Conservation (phyloP, 2,888 invertebrate species). For the Drosophila hamatofila region DNA sequence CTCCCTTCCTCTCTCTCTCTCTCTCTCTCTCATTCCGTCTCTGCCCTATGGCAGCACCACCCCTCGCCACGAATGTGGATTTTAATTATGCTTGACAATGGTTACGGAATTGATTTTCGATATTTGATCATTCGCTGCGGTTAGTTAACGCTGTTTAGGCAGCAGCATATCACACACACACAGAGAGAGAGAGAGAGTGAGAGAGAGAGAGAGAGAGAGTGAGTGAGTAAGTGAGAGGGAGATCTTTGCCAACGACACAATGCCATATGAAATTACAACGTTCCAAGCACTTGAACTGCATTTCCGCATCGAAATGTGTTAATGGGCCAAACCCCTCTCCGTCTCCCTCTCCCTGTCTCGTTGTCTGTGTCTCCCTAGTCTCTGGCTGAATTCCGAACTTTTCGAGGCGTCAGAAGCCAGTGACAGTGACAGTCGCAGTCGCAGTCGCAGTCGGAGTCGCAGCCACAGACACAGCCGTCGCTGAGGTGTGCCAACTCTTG, state of each 20-base stretch:
- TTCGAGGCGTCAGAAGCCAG: conserved; percentile 46
- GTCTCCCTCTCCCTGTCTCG: background rate
- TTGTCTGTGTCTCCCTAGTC: background rate
- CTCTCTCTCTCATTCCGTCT: background rate
- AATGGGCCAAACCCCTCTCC: conserved; percentile 34
- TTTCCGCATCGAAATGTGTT: conserved; percentile 63
- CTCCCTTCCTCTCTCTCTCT: background rate
- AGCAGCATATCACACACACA: conserved; percentile 31
- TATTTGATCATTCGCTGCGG: conserved; percentile 82
- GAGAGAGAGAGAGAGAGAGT: conserved; percentile 7
- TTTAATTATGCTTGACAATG: conserved; percentile 81
- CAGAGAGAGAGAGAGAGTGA: conserved; percentile 8
- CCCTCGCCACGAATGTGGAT: conserved; percentile 59
- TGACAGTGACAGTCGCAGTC: conserved; percentile 27
- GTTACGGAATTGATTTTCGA: conserved; percentile 80
- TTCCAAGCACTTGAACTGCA: conserved; percentile 68
- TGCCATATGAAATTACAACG: conserved; percentile 71
- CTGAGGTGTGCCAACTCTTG: conserved; percentile 35
- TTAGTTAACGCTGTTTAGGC: conserved; percentile 80
- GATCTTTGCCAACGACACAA: conserved; percentile 35
- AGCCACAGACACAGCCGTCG: too few relatives aligned
- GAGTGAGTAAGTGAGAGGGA: conserved; percentile 4
- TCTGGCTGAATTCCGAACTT: conserved; percentile 8
- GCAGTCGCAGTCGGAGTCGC: too few relatives aligned
- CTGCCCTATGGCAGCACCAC: conserved; percentile 27